Evolutionary conservation across 2,113 vertebrate species (phyloP).

Genomic region (Cyphomyrus plagiostoma): DNA sequence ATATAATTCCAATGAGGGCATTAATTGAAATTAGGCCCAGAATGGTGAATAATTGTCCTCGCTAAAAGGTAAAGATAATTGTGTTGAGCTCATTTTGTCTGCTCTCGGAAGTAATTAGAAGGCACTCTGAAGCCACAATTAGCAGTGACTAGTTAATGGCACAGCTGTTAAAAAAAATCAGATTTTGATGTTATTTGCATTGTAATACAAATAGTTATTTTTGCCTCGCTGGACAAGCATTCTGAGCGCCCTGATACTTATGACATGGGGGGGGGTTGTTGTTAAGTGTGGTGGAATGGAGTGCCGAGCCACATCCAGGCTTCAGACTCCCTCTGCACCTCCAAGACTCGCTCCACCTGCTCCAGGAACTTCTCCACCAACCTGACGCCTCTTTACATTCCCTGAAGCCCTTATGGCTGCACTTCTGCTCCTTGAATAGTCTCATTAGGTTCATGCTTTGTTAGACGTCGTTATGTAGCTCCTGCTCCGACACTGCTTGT

Average conservation of each 20-base stretch:
- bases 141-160: constrained; percentile 14
- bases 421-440: not conserved
- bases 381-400: not conserved
- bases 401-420: not conserved
- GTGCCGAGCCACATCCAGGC: not conserved
- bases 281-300: not conserved
- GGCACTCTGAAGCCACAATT: constrained; percentile 14
- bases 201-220: constrained; percentile 23
- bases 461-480: not conserved
- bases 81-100: constrained; percentile 4
- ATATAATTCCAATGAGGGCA: constrained; percentile 14
- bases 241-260: not conserved
- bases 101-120: constrained; percentile 18
- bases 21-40: constrained; percentile 22
- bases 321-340: not conserved
- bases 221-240: not conserved
- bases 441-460: not conserved
- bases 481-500: not conserved
- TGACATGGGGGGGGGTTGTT: not conserved
- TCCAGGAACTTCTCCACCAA: not conserved
- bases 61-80: constrained; percentile 23
- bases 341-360: not conserved
- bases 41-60: not conserved
- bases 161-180: not conserved
- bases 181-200: constrained; percentile 15